Conservation (phyloP, 2,797 vertebrate species). For the Eidolon dupreanum region DNA sequence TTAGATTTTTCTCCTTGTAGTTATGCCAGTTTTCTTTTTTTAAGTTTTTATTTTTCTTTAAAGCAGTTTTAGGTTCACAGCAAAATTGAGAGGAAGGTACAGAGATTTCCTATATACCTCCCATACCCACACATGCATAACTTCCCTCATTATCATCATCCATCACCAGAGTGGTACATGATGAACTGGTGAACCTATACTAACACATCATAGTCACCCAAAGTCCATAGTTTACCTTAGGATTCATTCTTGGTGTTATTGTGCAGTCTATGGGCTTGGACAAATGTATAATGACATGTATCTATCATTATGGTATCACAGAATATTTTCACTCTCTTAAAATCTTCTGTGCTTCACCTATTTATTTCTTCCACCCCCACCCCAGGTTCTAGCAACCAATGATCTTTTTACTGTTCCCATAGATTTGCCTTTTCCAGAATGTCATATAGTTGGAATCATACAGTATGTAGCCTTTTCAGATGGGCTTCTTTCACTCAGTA, state of each 20-base stretch:
- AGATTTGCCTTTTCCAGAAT: no score
- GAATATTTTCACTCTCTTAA: no score
- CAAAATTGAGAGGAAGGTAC: no score
- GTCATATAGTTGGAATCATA: neutral
- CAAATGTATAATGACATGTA: neutral
- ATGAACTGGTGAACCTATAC: neutral
- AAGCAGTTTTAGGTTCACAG: neutral
- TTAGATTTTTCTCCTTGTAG: slow-evolving; percentile 1
- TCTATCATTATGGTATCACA: neutral
- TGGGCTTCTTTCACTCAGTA: neutral
- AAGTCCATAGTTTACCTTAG: neutral
- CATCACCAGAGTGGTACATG: neutral
- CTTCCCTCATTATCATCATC: neutral
- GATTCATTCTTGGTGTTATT: neutral
- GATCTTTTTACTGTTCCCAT: no score
- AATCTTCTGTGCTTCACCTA: no score
- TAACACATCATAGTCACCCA: neutral
- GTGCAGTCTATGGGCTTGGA: neutral
- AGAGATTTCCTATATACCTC: neutral
- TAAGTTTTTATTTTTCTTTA: neutral
- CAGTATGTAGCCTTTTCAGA: neutral
- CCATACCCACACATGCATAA: no score
- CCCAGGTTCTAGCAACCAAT: no score
- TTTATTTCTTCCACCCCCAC: no score
- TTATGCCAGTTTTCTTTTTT: neutral